Base-by-base conservation (phyloP, 1,140 invertebrate species). In the Leptinotarsa lineolata region DNA sequence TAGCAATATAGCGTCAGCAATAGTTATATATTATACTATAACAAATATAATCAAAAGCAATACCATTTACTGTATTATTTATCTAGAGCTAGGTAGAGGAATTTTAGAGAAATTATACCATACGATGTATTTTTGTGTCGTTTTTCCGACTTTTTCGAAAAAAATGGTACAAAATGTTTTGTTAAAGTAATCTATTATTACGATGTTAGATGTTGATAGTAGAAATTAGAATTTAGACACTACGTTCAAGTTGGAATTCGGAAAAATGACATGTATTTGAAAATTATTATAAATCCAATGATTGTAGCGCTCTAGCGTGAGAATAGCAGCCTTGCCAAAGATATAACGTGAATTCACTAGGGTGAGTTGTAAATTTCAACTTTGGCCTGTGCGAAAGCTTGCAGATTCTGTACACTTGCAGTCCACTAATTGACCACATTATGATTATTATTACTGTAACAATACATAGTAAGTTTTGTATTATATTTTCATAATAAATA, bases 401-500 rank as follows among this genome's bases (percentile, higher is more conserved):
- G 75, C 78, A 79, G 76, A 79, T 71, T 77, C 79, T 83, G 80
- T 81, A 83, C 78, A 82, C 78, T 80, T 82, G 78, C 79, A 84
- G 81, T 84, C 82, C 82, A 82, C 79, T 82, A 83, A 82, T 80
- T 82, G 83, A 84, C 82, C 82, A 84, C 80, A 81, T 81, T 81
- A 83, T 79, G 86, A 77, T 80, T 72, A 76, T 79, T 79, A 78
- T 77, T 87, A 87, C 86, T 88, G 86, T 87, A 88, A 88, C 86
- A 88, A 84, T 86, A 88, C 85, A 89, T 88, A 89, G 87, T 86
- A 88, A 88, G 87, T 89, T 89, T 89, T 89, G 88, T 89, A 89
- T 88, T 88, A 89, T 89, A 89, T 89, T 89, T 89, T 89, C 87
- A 89, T 89, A 89, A 89, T 89, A 89, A 89, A 89, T 88, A 88